These are phyloP conservation scores for Mythimna ferrago DNA, from an alignment of 2,888 invertebrate species.

Conservation along the genomic window DNA sequence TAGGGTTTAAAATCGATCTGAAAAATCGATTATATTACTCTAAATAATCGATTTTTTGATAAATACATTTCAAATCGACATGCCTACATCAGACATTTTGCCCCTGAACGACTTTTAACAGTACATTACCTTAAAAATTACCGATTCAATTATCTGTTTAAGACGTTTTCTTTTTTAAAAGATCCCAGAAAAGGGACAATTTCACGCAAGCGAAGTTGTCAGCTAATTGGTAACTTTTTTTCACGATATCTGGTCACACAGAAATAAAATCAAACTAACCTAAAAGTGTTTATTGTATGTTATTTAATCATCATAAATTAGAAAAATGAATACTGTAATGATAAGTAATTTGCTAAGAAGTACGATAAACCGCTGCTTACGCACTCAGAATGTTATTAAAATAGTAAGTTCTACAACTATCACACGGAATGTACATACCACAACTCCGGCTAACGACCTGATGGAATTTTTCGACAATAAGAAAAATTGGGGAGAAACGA, in stretches of 20 bases:
- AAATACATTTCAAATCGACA: no score
- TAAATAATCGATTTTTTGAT: no score
- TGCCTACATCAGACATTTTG: no score
- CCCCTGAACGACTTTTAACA: no score
- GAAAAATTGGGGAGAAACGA: conserved; percentile 95
- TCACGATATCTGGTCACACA: background rate
- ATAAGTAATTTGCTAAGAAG: conserved; percentile 69
- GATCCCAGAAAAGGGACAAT: no score
- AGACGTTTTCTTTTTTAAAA: no score
- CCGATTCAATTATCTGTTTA: no score
- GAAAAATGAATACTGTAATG: conserved; percentile 68
- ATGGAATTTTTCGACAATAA: conserved; percentile 97
- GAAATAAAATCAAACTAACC: conserved; percentile 22
- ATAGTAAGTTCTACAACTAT: conserved; percentile 53
- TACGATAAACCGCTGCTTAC: conserved; percentile 66
- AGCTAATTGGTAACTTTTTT: background rate
- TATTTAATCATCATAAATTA: background rate
- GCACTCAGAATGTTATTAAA: conserved; percentile 70
- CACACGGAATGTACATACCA: conserved; percentile 80
- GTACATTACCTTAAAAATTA: no score
- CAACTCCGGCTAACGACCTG: conserved; percentile 86
- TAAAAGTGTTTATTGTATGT: background rate
- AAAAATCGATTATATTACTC: no score
- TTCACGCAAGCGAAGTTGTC: background rate
- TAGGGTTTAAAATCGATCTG: no score